Base-by-base conservation (phyloP, 1,140 invertebrate species). In the Propsilocerus akamusi region DNA sequence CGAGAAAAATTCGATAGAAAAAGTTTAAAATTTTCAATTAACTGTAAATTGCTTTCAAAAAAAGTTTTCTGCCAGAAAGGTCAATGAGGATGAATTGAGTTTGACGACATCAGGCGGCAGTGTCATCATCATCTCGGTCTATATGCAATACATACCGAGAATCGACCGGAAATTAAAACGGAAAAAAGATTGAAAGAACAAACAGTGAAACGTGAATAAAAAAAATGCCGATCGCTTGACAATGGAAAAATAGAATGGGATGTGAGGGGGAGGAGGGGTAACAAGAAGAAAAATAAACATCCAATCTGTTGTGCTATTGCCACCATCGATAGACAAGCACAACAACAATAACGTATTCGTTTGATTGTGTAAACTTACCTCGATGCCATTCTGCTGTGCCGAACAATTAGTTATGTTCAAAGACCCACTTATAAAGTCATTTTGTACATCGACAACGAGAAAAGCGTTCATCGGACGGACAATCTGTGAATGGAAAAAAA, bases 341-440 rank as follows among this genome's bases (percentile, higher is more conserved):
- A 41, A n/a, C 24, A 50, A 7, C 37, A 50, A 50, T 22, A 28
- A 6, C 12, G 24, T 10, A 28, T 34, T 37, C 22, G 4, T 34
- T 14, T 37, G 41, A 49, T 24, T 47, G 20, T 26, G n/a, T n/a
- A n/a, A n/a, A 60, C 70, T 72, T 58, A 81, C 80, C 72, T 91
- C 86, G 25, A 77, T 75, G 52, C 86, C 88, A 64, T 95, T 84
- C 53, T 97, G 90, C 58, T 87, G 81, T 22, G 92, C 92, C 48
- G 87, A 84, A 66, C 91, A 95, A 57, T 93, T 83, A 62, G 80
- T 85, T 57, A 98, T 86, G 58, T 95, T 85, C 48, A 98, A 74
- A 11, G 89, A 89, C 46, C 95, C 95, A 50, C 81, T 79, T 59
- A 98, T 95, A 68, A 98, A 98, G 69, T 98, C 95, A 69, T 98